Conservation (phyloP, 2,797 vertebrate genomes). For the Trichosurus vulpecula region DNA sequence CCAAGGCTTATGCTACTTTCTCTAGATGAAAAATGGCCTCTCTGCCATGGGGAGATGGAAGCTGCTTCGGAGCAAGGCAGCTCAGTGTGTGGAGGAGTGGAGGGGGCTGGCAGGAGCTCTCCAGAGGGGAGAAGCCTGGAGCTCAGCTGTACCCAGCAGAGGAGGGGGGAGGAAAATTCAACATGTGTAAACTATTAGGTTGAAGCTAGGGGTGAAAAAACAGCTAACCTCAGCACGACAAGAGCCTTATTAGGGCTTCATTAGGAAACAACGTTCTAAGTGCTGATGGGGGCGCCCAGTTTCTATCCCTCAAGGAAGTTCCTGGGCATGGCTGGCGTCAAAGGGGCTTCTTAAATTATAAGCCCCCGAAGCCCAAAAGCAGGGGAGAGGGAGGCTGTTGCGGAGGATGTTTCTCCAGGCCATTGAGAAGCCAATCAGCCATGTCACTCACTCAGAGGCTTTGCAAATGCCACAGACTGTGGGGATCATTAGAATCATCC, state of each 20-base stretch:
- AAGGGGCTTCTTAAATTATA: neutral
- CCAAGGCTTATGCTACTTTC: neutral
- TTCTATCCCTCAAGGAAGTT: neutral
- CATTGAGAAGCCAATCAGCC: neutral
- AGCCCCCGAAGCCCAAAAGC: neutral
- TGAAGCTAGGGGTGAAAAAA: conserved; percentile 79
- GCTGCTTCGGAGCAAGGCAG: neutral
- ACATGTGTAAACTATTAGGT: conserved; percentile 81
- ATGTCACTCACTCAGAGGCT: neutral
- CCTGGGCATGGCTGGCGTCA: neutral
- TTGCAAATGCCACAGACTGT: neutral
- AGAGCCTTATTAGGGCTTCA: conserved; percentile 80
- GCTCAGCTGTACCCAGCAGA: neutral
- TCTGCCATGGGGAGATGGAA: neutral
- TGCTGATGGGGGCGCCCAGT: neutral
- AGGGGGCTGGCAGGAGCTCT: neutral
- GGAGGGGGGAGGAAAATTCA: neutral
- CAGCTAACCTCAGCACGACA: conserved; percentile 80
- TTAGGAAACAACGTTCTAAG: conserved; percentile 73
- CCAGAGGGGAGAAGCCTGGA: neutral
- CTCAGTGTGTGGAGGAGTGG: neutral
- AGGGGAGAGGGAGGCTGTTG: neutral
- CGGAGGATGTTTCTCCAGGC: neutral
- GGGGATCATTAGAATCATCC: neutral
- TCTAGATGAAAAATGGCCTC: neutral